These are phyloP conservation scores for Phaethon lepturus DNA, from an alignment of 2,113 vertebrate genomes.

Conservation along the genomic window DNA sequence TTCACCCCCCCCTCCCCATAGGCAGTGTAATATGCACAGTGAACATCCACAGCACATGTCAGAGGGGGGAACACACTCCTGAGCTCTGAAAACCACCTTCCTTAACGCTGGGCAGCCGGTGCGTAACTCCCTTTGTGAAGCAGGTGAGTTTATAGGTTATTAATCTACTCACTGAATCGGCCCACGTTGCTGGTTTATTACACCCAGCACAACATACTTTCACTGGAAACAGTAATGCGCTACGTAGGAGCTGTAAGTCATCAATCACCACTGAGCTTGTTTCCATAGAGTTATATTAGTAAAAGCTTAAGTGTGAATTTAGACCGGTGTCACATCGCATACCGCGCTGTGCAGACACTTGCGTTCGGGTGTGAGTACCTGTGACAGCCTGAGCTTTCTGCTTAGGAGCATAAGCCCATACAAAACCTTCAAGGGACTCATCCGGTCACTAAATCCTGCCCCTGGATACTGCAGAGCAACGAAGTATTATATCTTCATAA, in stretches of 20 bases:
- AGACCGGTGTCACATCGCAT: neutral
- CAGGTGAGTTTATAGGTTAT: neutral
- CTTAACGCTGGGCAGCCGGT: fast-evolving
- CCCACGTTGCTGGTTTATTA: neutral
- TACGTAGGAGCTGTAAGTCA: constrained; percentile 30
- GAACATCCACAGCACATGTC: neutral
- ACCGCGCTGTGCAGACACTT: fast-evolving
- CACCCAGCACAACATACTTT: neutral
- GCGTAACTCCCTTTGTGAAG: neutral
- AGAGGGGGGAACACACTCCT: neutral
- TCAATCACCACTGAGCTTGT: constrained; percentile 17
- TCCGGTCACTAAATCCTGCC: neutral
- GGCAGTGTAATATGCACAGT: neutral
- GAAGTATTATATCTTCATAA: neutral
- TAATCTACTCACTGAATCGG: neutral
- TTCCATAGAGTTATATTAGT: constrained; percentile 48
- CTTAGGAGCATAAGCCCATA: neutral
- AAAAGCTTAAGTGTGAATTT: neutral
- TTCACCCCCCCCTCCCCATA: fast-evolving
- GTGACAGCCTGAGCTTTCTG: neutral
- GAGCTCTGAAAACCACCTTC: neutral
- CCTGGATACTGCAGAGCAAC: neutral
- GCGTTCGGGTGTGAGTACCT: neutral
- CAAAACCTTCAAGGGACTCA: neutral
- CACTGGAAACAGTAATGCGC: neutral